Percentiles rank a stretch among this genome's conserved stretches.
Conservation (phyloP, 2,888 invertebrate genomes). For the Laspeyria flexula region DNA sequence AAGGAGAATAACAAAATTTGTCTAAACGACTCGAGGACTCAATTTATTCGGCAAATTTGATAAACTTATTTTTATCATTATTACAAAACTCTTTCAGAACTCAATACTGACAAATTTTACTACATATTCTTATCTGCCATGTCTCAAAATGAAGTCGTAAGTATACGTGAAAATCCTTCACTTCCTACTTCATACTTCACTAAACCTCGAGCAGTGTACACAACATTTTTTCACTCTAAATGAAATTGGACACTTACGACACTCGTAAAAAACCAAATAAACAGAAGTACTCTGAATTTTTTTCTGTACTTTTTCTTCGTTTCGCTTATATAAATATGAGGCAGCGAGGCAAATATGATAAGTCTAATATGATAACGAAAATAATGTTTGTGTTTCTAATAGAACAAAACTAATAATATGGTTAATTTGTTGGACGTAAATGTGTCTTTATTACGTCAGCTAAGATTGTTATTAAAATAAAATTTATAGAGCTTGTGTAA, state of each 20-base stretch:
- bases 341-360: slow-evolving; percentile 4
- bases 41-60: slow-evolving; percentile 4
- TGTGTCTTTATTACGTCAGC: not conserved
- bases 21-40: slow-evolving; percentile 4
- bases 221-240: slow-evolving; percentile 28
- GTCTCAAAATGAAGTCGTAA: not conserved
- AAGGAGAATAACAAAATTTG: slow-evolving; percentile 4
- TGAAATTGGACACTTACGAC: slow-evolving; percentile 35
- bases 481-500: too few species aligned
- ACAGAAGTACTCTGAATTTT: slow-evolving; percentile 22
- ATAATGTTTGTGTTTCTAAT: slow-evolving; percentile 2
- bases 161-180: not conserved
- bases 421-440: slow-evolving; percentile 1
- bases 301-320: slow-evolving; percentile 26
- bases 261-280: slow-evolving; percentile 37
- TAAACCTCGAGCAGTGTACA: not conserved
- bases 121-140: not conserved
- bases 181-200: not conserved
- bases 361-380: slow-evolving; percentile 6
- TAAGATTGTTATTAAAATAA: not conserved
- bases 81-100: too few species aligned
- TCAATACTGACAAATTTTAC: not conserved
- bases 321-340: slow-evolving; percentile 20
- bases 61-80: not conserved
- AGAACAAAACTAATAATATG: slow-evolving; percentile 2